These are phyloP conservation scores for Uromys caudimaculatus DNA, from an alignment of 2,797 vertebrate species.

Conservation along the genomic window DNA sequence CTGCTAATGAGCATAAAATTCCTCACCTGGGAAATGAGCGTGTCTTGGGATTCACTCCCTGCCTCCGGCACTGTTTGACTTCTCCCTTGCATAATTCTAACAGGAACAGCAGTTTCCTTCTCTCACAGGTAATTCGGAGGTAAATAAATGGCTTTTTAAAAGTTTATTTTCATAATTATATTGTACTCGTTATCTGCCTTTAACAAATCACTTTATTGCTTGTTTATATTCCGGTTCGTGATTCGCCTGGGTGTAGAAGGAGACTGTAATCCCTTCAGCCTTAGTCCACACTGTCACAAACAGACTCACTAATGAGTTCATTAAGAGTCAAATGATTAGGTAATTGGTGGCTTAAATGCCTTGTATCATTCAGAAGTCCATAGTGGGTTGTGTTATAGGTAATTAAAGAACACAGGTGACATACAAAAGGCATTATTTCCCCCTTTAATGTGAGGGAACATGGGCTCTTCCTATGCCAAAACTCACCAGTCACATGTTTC, in stretches of 20 bases:
- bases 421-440: conserved; percentile 34
- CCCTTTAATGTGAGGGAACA: conserved; percentile 14
- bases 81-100: not conserved
- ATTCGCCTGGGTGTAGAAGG: conserved; percentile 23
- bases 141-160: not conserved
- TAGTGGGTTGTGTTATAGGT: conserved; percentile 46
- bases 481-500: not conserved
- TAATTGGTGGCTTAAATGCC: conserved; percentile 67
- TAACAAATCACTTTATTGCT: conserved; percentile 43
- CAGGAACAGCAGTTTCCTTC: not conserved
- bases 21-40: not conserved
- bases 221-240: conserved; percentile 44
- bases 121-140: not conserved
- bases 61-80: not conserved
- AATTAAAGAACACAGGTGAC: conserved; percentile 54
- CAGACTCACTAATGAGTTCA: conserved; percentile 63
- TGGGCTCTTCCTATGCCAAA: not conserved
- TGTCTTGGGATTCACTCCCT: not conserved
- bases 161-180: conserved; percentile 53
- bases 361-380: conserved; percentile 58
- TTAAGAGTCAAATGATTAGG: conserved; percentile 73
- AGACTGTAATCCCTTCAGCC: conserved; percentile 45
- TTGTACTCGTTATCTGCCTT: conserved; percentile 33
- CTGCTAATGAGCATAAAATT: not conserved
- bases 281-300: not conserved